phyloP scores from a whole-genome alignment of 2,113 vertebrate genomes.

The Alosa alosa region DNA sequence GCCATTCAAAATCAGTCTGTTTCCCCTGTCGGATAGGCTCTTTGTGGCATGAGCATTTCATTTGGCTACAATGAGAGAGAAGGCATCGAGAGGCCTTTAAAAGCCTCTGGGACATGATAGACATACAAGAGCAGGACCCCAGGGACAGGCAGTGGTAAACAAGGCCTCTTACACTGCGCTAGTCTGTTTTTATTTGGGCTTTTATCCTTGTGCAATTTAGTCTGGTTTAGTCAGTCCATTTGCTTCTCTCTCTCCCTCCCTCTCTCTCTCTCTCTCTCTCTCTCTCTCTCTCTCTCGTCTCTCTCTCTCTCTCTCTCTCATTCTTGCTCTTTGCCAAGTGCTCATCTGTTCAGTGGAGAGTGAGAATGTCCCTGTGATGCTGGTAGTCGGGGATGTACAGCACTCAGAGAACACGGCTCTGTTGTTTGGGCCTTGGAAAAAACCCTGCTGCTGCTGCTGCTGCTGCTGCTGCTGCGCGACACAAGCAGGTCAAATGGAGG shows the following conservation, averaged over 20 bases:
- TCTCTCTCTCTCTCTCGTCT: not conserved
- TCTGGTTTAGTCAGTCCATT: constrained; percentile 4
- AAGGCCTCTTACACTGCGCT: not conserved
- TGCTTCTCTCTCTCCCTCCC: not conserved
- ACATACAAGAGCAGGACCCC: not conserved
- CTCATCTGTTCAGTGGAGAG: constrained; percentile 2
- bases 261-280: not conserved
- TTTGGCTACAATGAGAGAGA: not conserved
- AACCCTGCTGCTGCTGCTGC: not conserved
- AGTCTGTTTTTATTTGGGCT: not conserved
- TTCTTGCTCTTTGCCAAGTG: not conserved
- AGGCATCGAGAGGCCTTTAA: not conserved
- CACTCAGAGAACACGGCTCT: not conserved
- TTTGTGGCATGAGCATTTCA: not conserved
- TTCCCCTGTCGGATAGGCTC: not conserved
- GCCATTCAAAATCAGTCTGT: not conserved
- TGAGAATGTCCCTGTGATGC: not conserved
- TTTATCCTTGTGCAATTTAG: constrained; percentile 10
- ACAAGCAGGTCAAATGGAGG: not conserved
- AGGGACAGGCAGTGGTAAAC: not conserved
- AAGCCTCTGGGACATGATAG: not conserved
- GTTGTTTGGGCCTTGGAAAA: not conserved
- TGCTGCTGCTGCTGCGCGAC: not conserved
- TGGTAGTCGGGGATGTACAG: not conserved
- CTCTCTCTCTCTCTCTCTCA: not conserved